Evolutionary conservation across 37 sponge, comb jelly and placozoan species (phyloP), one percentile per base, ranked within the genome.

Genomic region (Amphimedon queenslandica): DNA sequence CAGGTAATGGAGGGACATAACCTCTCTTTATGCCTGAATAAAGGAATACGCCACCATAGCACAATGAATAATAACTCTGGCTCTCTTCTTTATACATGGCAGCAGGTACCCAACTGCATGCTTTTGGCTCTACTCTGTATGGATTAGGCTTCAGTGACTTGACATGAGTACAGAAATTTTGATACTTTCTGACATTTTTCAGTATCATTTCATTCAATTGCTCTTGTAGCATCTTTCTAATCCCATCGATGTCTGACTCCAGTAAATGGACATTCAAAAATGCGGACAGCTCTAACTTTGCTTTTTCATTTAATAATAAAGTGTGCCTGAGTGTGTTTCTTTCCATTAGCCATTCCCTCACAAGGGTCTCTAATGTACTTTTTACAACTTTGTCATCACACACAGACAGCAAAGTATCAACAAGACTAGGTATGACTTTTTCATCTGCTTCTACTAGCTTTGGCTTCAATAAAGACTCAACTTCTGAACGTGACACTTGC

Each of bases 31-130:
- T 11, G 2, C 75, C 36, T 37, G 87, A 81, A 53, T 66, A 43
- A 34, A 87, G 1, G 21, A 80, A n/a, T 21, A 87, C 87, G n/a
- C 87, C 87, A 58, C 87, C 87, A 80, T 87, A 87, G 34, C 77
- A 73, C 34, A 87, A 0, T 1, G 39, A 20, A 47, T 47, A 47
- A 8, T 8, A 47, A 2, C 24, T 4, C 16, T 73, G 2, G 4
- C 61, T 51, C 20, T 66, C 71, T 30, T 69, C 67, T 32, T 47
- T 57, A 0, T 40, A 29, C 41, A 87, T 24, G 24, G 87, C 87
- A 43, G 87, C 87, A 29, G 87, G 87, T 11, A 87, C 87, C 87
- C 87, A 87, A 20, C 57, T 76, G 13, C 53, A 47, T 47, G 53
- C 13, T 47, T 47, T 13, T 13, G 13, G 53, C 13, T 8, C 53